Base-by-base conservation (phyloP, 1,140 invertebrate species). In the Atta cephalotes region DNA sequence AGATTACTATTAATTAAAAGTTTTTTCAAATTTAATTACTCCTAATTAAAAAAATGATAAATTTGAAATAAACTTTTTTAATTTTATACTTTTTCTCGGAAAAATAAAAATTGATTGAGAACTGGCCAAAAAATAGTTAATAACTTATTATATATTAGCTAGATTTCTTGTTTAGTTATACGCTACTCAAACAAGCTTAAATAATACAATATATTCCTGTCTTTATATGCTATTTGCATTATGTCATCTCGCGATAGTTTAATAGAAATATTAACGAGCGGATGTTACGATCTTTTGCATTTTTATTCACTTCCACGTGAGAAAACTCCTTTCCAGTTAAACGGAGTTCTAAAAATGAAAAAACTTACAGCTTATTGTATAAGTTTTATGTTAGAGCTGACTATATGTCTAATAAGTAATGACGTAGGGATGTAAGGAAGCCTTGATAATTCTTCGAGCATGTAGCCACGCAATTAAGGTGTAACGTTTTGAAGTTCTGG, bases 391-490 rank as follows among this genome's bases (percentile, higher is more conserved):
- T 21, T 74, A 51, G 70, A 84, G 14, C 49, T 35, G 79, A 63
- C 70, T 66, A 62, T 81, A 70, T 80, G 66, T 62, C 62, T 87
- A 89, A 89, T 79, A 79, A 89, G 82, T 86, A 90, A 90, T 90
- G 87, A 79, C 76, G 80, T 28, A 90, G 86, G 87, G 89, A 91
- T 68, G 89, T 81, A 87, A 89, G 88, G 88, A 91, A 92, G 88
- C 89, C 91, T 92, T 92, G 93, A 94, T 94, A 93, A 93, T 94
- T 93, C 88, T 63, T 93, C 84, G 91, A 93, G 92, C 91, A 94
- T 93, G 92, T 92, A 94, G 91, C 88, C 79, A 87, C 85, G 91
- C 91, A 94, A 94, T 94, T 93, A 94, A 94, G 92, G 94, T 93
- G 92, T 93, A 94, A 94, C 92, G 92, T 93, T 94, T 92, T 88